Conservation (phyloP, 2,888 invertebrate species). For the Lepeophtheirus nordmannii region DNA sequence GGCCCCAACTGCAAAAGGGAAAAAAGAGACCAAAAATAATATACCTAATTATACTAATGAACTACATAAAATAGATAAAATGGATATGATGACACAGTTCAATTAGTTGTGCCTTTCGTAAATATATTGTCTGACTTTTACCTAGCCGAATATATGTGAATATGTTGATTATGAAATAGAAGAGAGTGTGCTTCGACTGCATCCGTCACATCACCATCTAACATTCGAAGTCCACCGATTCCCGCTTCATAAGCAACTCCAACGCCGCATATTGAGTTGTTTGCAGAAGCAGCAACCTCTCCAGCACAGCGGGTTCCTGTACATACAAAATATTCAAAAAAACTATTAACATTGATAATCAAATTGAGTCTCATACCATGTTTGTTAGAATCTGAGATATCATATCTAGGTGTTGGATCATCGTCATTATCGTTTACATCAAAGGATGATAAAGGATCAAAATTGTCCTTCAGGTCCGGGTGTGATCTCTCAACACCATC, state of each 20-base stretch:
- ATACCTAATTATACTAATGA: too few relatives aligned
- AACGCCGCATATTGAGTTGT: conserved; percentile 87
- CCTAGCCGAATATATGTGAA: conserved; percentile 90
- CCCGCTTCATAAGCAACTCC: conserved; percentile 89
- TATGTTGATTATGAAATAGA: conserved; percentile 83
- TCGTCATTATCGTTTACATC: conserved; percentile 92
- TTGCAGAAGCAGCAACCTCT: conserved; percentile 78
- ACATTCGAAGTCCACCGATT: conserved; percentile 93
- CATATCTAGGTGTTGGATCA: conserved; percentile 94
- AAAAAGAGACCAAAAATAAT: too few relatives aligned
- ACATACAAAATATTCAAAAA: background rate
- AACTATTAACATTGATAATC: background rate
- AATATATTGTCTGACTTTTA: background rate
- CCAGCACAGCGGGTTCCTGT: conserved; percentile 75
- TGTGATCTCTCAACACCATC: conserved; percentile 91
- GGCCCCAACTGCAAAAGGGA: conserved; percentile 32
- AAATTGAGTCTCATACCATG: conserved; percentile 43
- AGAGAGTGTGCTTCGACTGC: conserved; percentile 91
- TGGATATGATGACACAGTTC: background rate
- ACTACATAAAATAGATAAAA: too few relatives aligned
- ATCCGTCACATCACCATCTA: conserved; percentile 87
- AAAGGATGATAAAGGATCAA: conserved; percentile 49
- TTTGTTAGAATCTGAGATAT: conserved; percentile 86
- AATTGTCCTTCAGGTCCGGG: conserved; percentile 77
- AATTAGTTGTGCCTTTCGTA: background rate